Base-by-base conservation (phyloP, 2,888 invertebrate genomes). In the Apamea epomidion region DNA sequence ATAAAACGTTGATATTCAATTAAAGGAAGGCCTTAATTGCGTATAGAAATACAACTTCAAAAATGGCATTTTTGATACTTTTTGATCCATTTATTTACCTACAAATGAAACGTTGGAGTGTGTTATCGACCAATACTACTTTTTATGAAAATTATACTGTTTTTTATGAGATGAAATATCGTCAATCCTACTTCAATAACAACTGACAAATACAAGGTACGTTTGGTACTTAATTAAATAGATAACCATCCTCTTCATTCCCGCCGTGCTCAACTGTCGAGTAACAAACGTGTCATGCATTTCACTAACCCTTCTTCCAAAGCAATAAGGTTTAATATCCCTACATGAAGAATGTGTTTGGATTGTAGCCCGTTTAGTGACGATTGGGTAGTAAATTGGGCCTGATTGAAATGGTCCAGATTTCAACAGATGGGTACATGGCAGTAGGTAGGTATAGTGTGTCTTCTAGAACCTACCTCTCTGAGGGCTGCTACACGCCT, bases 341-440 rank as follows among this genome's bases (percentile, higher is more conserved):
- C 42, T 37, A 70, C 32, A 54, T 25, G 65, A 68, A 29, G 25
- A 32, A 48, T 58, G 6, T 32, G 37, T 4, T 54, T 29, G 58
- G 64, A 74, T 83, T 77, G 67, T 80, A 76, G 79, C 67, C 77
- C 62, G 72, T 89, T 83, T 85, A 85, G 81, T 79, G 76, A 69
- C 78, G 86, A 87, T 88, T 90, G 86, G 87, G 82, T 87, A 89
- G 87, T 94, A 93, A 94, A 94, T 94, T 94, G 94, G 84, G 73
- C 75, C 85, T 93, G 93, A 95, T 94, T 95, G 94, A 94, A 94
- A 92, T 92, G 95, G 92, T 94, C 95, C 91, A 95, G 93, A 94
- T 95, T 94, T 93, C 87, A 90, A 89, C 82, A 78, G 71, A 64
- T 72, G 78, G 78, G 69, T 88, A 74, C 54, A 12, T 71, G 60